phyloP scores from a whole-genome alignment of 2,888 invertebrate genomes.

The Pseudolycoriella hygida region DNA sequence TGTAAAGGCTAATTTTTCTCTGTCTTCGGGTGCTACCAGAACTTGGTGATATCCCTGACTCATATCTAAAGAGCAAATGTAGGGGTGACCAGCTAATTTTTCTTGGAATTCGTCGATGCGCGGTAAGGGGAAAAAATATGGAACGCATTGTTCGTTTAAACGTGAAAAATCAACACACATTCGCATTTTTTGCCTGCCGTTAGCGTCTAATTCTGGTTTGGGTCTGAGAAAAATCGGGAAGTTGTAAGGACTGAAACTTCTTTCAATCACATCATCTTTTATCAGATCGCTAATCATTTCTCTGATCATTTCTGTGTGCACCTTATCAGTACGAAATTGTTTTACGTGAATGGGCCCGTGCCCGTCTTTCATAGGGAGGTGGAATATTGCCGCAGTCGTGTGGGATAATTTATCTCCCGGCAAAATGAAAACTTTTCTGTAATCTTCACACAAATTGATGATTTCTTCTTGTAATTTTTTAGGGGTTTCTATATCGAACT shows the following conservation, averaged over 20 bases:
- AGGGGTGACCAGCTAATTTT: not conserved
- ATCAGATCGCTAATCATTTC: no score
- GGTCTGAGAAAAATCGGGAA: conserved; percentile 1
- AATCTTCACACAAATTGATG: no score
- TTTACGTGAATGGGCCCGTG: no score
- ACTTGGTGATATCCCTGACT: not conserved
- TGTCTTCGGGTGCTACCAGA: not conserved
- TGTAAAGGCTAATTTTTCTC: not conserved
- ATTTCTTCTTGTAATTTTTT: no score
- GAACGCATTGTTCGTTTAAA: not conserved
- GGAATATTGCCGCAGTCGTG: no score
- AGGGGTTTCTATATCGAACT: no score
- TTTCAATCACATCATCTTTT: not conserved
- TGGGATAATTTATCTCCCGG: no score
- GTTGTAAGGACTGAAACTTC: not conserved
- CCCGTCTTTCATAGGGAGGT: no score
- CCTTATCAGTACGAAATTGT: no score
- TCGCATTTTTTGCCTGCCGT: not conserved
- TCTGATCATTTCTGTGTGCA: no score
- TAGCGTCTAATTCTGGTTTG: not conserved
- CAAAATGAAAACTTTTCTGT: no score
- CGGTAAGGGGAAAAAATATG: not conserved
- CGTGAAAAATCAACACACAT: not conserved
- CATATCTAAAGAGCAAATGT: not conserved
- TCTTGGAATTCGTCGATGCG: not conserved